Evolutionary conservation across 2,888 invertebrate species (phyloP).

Genomic region (Andrena camellia): DNA sequence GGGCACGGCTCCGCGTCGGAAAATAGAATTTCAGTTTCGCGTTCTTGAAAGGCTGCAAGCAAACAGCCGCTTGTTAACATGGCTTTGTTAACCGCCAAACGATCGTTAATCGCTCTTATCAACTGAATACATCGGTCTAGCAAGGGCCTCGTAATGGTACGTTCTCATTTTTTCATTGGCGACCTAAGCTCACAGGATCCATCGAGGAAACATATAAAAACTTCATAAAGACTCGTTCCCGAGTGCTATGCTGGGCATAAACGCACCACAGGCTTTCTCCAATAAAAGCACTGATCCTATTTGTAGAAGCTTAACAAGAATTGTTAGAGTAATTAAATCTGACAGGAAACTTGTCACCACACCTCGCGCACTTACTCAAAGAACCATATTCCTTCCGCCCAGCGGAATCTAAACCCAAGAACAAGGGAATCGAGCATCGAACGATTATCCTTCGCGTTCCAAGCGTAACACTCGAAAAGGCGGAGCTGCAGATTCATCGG

Average conservation of each 20-base stretch:
- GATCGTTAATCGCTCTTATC: conserved; percentile 20
- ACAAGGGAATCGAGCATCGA: not conserved
- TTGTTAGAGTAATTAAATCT: too few species aligned
- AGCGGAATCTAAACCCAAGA: not conserved
- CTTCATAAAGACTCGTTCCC: too few species aligned
- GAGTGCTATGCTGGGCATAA: too few species aligned
- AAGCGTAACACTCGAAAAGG: not conserved
- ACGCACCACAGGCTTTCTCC: too few species aligned
- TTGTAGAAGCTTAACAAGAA: too few species aligned
- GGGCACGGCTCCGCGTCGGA: not conserved
- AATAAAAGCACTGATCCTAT: too few species aligned
- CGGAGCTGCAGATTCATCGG: conserved; percentile 9
- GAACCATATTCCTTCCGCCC: not conserved
- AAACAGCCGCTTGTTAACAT: conserved; percentile 4
- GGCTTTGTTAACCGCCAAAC: conserved; percentile 15
- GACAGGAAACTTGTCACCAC: too few species aligned
- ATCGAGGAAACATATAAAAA: too few species aligned
- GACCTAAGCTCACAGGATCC: too few species aligned
- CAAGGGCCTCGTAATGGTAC: not conserved
- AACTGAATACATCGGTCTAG: not conserved
- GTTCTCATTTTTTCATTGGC: too few species aligned
- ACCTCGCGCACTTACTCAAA: not conserved
- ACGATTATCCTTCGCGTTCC: not conserved
- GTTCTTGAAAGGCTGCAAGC: not conserved
- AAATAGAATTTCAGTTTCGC: conserved; percentile 36